Percentiles rank a stretch among this genome's conserved stretches.
Conservation (phyloP, 2,888 invertebrate genomes). For the Helleia helle region DNA sequence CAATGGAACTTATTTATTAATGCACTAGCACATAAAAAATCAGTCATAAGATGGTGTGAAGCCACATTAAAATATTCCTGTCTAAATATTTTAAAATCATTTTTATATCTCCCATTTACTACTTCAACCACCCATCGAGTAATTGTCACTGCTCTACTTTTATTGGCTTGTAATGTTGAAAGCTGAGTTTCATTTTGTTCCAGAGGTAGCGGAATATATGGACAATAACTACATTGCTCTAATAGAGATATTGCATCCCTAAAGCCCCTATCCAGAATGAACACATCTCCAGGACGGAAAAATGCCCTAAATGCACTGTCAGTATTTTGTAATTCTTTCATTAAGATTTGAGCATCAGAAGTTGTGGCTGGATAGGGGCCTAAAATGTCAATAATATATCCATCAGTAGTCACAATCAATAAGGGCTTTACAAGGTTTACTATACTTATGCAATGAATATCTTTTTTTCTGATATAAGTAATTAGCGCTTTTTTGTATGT, state of each 20-base stretch:
- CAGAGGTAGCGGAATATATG: neutral
- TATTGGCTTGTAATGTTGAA: constrained; percentile 2
- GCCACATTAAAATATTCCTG: constrained; percentile 2
- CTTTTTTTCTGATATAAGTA: no score
- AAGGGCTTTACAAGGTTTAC: no score
- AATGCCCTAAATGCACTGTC: neutral
- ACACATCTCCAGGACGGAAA: neutral
- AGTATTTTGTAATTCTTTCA: no score
- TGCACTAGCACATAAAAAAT: neutral
- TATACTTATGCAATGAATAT: no score
- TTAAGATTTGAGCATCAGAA: neutral
- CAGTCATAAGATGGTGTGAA: neutral
- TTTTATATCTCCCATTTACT: neutral
- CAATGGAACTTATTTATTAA: neutral
- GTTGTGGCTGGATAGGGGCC: neutral
- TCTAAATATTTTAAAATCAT: neutral
- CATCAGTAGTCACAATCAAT: no score
- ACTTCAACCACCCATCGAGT: neutral
- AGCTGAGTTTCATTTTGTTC: neutral
- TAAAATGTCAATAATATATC: neutral
- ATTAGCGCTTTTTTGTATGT: no score
- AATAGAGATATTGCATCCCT: neutral
- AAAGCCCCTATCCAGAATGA: no score
- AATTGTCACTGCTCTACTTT: constrained; percentile 6
- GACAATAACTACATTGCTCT: neutral